phyloP scores from a whole-genome alignment of 2,888 invertebrate genomes.

The Drosophila fungiperda region DNA sequence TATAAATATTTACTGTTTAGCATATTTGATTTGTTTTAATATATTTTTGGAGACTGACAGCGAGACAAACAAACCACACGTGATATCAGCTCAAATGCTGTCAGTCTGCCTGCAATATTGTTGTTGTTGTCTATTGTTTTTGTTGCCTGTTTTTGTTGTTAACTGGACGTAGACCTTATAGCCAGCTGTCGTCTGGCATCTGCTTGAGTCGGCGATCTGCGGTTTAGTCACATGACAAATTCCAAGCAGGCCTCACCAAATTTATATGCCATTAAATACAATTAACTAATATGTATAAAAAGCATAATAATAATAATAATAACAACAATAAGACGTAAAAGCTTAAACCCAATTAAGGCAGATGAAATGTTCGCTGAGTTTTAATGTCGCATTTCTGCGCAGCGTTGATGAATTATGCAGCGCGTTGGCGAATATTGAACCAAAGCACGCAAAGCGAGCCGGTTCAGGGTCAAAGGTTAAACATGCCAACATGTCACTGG shows the following conservation, averaged over 20 bases:
- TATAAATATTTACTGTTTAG: neutral
- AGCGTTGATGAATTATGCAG: constrained; percentile 38
- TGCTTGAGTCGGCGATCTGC: constrained; percentile 20
- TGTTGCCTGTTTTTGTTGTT: constrained; percentile 12
- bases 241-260: neutral
- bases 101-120: constrained; percentile 18
- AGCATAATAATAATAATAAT: constrained; percentile 12
- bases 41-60: constrained; percentile 14
- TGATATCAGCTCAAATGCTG: constrained; percentile 55
- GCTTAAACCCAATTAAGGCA: constrained; percentile 35
- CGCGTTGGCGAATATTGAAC: constrained; percentile 35
- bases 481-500: constrained; percentile 45
- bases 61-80: constrained; percentile 56
- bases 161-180: neutral
- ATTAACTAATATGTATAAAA: constrained; percentile 52
- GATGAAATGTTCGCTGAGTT: constrained; percentile 7
- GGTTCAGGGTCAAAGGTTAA: constrained; percentile 69
- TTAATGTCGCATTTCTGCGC: constrained; percentile 22
- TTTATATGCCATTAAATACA: constrained; percentile 38
- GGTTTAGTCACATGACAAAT: constrained; percentile 64
- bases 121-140: constrained; percentile 2
- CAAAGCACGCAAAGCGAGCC: constrained; percentile 55
- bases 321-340: constrained; percentile 3
- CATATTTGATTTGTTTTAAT: neutral
- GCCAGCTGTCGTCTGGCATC: constrained; percentile 8